Evolutionary conservation across 2,113 vertebrate species (phyloP).

Genomic region (Nycticebus coucang): DNA sequence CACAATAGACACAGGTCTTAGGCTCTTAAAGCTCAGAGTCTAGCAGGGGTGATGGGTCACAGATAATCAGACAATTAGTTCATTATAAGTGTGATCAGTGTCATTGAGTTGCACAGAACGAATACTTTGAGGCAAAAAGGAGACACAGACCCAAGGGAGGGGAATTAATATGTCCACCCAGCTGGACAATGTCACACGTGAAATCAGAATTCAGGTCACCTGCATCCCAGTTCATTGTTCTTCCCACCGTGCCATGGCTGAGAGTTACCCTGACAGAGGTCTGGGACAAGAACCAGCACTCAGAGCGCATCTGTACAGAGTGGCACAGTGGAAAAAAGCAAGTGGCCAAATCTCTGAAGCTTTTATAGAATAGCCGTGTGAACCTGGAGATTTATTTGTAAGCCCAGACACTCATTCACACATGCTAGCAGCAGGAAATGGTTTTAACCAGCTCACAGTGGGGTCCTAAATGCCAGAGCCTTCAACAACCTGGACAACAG

Average conservation of each 20-base stretch:
- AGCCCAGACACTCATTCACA: background rate
- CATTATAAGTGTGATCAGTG: background rate
- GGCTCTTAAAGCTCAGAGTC: background rate
- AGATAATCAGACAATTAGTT: background rate
- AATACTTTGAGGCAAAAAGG: background rate
- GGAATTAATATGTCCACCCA: background rate
- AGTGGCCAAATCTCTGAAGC: background rate
- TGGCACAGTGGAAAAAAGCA: background rate
- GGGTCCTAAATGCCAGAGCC: background rate
- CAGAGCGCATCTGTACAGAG: background rate
- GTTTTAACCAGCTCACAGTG: background rate
- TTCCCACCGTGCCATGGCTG: background rate
- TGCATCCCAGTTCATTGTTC: background rate
- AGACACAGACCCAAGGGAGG: background rate
- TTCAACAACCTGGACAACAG: background rate
- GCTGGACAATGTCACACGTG: background rate
- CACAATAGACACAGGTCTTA: background rate
- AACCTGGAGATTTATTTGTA: background rate
- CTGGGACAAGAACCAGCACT: background rate
- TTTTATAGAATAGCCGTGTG: background rate
- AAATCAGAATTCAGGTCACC: background rate
- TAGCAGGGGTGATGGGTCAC: background rate
- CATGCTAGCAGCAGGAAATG: background rate
- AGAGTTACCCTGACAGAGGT: background rate
- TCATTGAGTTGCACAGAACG: background rate